These are phyloP conservation scores for Limanda limanda DNA, from an alignment of 2,113 vertebrate species.

Conservation along the genomic window DNA sequence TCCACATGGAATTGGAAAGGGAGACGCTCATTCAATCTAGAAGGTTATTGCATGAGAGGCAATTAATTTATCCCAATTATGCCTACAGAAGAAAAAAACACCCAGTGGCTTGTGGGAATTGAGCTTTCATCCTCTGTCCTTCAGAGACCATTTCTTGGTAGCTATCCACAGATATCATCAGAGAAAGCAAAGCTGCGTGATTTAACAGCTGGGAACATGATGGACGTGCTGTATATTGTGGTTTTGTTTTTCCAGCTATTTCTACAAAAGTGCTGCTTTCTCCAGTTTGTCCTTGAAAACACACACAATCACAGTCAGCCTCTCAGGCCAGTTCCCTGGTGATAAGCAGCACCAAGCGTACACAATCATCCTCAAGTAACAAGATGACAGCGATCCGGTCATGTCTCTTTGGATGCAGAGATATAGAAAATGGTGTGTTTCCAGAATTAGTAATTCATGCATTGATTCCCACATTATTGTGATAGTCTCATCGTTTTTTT, in stretches of 20 bases:
- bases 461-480: too few relatives aligned
- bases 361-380: too few relatives aligned
- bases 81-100: slow-evolving; percentile 16
- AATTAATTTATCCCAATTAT: slow-evolving; percentile 54
- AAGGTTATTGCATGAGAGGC: slow-evolving; percentile 44
- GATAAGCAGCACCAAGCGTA: neutral
- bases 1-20: slow-evolving; percentile 1
- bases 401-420: neutral
- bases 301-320: neutral
- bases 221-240: neutral
- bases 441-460: too few relatives aligned
- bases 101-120: slow-evolving; percentile 6
- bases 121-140: slow-evolving; percentile 16
- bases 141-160: neutral
- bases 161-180: slow-evolving; percentile 16
- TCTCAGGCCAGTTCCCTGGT: neutral
- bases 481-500: too few relatives aligned
- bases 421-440: neutral
- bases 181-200: neutral
- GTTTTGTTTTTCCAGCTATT: slow-evolving; percentile 2
- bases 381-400: too few relatives aligned
- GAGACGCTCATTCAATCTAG: slow-evolving; percentile 34
- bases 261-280: slow-evolving; percentile 7
- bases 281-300: slow-evolving; percentile 40
- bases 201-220: neutral